Evolutionary conservation across 1,140 invertebrate genomes (phyloP).

Genomic region (Onthophagus taurus): DNA sequence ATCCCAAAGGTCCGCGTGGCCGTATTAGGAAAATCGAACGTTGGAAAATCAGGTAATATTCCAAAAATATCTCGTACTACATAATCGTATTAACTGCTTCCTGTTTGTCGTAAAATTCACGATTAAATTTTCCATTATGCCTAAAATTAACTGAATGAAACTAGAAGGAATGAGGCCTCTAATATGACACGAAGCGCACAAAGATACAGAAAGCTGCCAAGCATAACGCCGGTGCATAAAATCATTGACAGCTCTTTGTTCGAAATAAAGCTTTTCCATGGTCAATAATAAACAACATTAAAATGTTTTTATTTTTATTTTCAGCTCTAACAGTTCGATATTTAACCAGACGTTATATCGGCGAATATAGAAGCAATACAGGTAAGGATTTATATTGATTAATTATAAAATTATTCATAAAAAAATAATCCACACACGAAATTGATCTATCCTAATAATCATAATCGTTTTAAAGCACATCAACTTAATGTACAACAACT

Average conservation of each 20-base stretch:
- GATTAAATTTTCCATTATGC: no score
- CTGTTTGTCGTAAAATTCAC: no score
- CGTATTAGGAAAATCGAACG: conserved; percentile 59
- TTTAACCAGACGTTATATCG: conserved; percentile 65
- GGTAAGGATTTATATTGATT: conserved; percentile 45
- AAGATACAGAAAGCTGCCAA: not conserved
- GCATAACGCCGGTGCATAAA: not conserved
- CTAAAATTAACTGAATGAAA: no score
- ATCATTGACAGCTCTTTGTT: no score
- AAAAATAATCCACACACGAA: no score
- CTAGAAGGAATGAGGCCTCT: not conserved
- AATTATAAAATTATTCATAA: no score
- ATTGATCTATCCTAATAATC: no score
- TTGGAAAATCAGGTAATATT: conserved; percentile 71
- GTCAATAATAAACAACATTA: not conserved
- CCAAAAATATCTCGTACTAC: no score
- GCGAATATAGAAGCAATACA: conserved; percentile 72
- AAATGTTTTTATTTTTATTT: conserved; percentile 39
- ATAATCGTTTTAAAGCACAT: no score
- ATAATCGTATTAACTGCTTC: no score
- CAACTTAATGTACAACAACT: no score
- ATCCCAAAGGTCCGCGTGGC: conserved; percentile 53
- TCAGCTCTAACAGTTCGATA: conserved; percentile 67
- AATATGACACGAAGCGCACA: not conserved
- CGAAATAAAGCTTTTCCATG: not conserved